Evolutionary conservation across 2,888 invertebrate genomes (phyloP), one percentile per base, ranked within the genome.

Genomic region (Ophonus ardosiacus): DNA sequence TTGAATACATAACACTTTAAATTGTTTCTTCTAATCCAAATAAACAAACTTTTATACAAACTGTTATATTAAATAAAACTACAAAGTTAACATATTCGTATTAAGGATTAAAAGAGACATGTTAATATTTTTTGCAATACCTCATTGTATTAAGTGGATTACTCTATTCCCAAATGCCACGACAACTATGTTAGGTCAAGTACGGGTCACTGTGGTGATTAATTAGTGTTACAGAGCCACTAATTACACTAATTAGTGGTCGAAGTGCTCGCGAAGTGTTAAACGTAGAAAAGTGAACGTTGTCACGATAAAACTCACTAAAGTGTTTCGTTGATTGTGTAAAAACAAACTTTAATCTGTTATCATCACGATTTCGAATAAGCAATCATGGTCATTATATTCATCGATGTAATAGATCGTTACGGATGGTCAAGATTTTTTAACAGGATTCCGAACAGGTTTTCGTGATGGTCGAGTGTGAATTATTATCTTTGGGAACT

Each of bases 171-270:
- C n/a, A 68, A 68, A 68, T 68, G 68, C 13, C 68, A 68, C 38
- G 68, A 38, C 13, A 68, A 38, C 68, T 65, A 8, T 24, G 15
- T 4, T 65, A 24, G 68, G 68, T 68, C 68, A 68, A 68, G 68
- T 68, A 68, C 68, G 38, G 15, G 31, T 68, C 68, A 31, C 38
- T 10, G 13, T 38, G 15, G 68, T 68, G 68, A 68, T 68, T 68
- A 68, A 68, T 68, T 68, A 38, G 68, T 15, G 68, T 15, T 38
- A 68, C 40, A 68, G 31, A 68, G 38, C 68, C 68, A 38, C 68
- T 68, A 68, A 68, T 68, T 68, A 15, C 68, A 68, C 68, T 68
- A 68, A 68, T 68, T 68, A 68, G 13, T 38, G 68, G n/a, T 68
- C 15, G 38, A 68, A 15, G 68, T 38, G 68, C n/a, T 10, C 15